Evolutionary conservation across 30 jellyfish, hydroid and myxozoan species (phyloP).

Genomic region (Turritopsis dohrnii): DNA sequence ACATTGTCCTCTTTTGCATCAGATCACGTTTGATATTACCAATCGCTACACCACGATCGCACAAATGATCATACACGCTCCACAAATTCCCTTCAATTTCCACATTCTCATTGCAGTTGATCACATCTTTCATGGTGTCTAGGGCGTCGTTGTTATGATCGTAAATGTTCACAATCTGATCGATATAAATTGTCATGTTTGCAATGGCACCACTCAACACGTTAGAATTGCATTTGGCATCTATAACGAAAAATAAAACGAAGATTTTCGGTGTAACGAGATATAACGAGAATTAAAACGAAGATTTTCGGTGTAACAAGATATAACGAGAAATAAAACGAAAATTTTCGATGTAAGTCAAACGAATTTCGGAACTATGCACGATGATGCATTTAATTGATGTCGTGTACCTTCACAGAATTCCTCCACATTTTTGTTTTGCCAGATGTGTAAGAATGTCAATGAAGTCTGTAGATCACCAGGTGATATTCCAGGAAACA

Average conservation of each 20-base stretch:
- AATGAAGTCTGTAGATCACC: neutral
- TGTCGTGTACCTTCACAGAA: neutral
- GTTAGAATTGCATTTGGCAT: neutral
- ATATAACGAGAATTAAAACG: too few species aligned
- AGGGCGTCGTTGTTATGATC: neutral
- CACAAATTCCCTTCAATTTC: constrained; percentile 12
- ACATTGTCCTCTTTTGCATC: neutral
- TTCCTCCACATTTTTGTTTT: neutral
- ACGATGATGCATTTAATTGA: neutral
- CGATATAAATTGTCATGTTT: neutral
- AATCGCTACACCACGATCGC: constrained; percentile 1
- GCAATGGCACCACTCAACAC: neutral
- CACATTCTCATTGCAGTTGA: constrained; percentile 2
- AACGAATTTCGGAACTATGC: too few species aligned
- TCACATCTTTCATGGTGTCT: neutral
- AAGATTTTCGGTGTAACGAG: too few species aligned
- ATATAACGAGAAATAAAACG: too few species aligned
- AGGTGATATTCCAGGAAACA: neutral
- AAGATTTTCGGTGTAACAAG: too few species aligned
- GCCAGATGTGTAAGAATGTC: neutral
- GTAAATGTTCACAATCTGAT: neutral
- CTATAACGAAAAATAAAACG: neutral
- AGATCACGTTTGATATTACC: neutral
- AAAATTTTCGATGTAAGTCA: too few species aligned
- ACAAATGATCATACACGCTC: neutral